Evolutionary conservation across 2,888 invertebrate genomes (phyloP).

Genomic region (Melipona beecheii): DNA sequence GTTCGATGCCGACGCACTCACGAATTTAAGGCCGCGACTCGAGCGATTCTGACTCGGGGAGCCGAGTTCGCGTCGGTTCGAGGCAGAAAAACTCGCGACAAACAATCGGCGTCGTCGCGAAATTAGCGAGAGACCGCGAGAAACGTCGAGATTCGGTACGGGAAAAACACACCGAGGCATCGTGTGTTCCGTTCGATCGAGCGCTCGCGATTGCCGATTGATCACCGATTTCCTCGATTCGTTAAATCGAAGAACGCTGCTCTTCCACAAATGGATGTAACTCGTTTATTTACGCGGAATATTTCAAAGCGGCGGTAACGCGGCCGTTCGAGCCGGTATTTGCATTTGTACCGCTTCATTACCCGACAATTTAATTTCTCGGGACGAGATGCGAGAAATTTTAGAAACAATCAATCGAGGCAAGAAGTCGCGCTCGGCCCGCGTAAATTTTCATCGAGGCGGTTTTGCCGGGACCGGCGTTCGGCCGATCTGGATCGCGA

Average conservation of each 20-base stretch:
- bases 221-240: constrained; percentile 20
- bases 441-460: constrained; percentile 17
- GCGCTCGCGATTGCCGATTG: constrained; percentile 9
- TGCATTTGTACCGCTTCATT: constrained; percentile 53
- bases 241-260: constrained; percentile 34
- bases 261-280: constrained; percentile 31
- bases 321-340: constrained; percentile 28
- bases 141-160: constrained; percentile 20
- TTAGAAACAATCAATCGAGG: constrained; percentile 43
- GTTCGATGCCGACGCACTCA: neutral
- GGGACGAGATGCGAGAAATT: constrained; percentile 8
- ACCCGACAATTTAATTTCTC: constrained; percentile 41
- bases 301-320: constrained; percentile 31
- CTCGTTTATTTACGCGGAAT: constrained; percentile 55
- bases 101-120: constrained; percentile 35
- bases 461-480: too few species aligned
- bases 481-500: neutral
- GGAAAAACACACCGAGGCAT: neutral
- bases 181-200: too few species aligned
- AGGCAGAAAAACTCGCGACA: constrained; percentile 27
- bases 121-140: constrained; percentile 57
- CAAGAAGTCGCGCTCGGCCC: constrained; percentile 34
- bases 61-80: neutral
- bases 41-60: constrained; percentile 14
- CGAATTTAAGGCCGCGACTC: constrained; percentile 21